Conservation (phyloP, 2,888 invertebrate genomes). For the Globia sparganii region DNA sequence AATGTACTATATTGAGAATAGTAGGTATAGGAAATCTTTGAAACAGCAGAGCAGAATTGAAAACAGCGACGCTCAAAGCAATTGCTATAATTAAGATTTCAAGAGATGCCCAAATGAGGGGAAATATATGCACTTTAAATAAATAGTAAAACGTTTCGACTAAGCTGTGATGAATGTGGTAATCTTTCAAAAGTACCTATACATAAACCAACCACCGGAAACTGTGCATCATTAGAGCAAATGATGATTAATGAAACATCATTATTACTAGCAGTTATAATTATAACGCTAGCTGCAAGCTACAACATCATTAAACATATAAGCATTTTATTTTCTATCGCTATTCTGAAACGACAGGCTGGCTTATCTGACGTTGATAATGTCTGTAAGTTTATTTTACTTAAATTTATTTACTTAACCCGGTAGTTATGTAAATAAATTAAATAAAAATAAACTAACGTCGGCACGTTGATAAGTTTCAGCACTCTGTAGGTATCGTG, state of each 20-base stretch:
- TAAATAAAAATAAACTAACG: no score
- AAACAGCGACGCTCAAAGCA: background rate
- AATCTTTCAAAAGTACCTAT: background rate
- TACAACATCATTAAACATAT: background rate
- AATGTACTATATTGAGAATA: no score
- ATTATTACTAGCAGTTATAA: background rate
- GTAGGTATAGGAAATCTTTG: background rate
- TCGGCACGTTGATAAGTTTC: conserved; percentile 13
- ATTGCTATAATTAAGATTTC: background rate
- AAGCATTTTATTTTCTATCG: background rate
- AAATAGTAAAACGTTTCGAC: background rate
- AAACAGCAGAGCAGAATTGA: no score
- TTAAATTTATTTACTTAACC: conserved; percentile 37
- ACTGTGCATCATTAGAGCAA: conserved; percentile 12
- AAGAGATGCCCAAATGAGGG: background rate
- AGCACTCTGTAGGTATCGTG: conserved; percentile 21
- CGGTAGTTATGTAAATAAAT: no score
- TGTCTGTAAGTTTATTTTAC: conserved; percentile 29
- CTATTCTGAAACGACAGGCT: background rate
- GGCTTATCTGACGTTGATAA: conserved; percentile 35
- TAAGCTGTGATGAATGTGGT: background rate
- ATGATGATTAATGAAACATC: conserved; percentile 11
- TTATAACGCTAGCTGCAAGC: background rate
- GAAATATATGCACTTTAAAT: background rate
- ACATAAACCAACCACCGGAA: background rate